Conservation (phyloP, 2,888 invertebrate genomes). For the Entomobrya multifasciata region DNA sequence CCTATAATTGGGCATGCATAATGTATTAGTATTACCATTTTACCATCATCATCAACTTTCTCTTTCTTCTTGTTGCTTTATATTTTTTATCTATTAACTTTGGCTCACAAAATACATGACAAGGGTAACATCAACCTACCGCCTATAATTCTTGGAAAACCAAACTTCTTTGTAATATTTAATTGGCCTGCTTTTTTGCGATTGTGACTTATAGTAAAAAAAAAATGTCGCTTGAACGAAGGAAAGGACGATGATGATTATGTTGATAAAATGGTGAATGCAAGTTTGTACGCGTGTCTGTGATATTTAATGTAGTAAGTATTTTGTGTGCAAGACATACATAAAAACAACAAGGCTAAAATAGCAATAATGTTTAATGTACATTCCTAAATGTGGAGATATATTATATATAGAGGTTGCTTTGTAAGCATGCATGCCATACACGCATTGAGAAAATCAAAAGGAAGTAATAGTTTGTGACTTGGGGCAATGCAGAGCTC, state of each 20-base stretch:
- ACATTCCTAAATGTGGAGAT: not conserved
- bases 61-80: constrained; percentile 15
- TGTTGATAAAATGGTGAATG: constrained; percentile 7
- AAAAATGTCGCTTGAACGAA: not conserved
- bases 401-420: too few species aligned
- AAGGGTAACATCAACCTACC: not conserved
- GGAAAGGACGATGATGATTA: constrained; percentile 4
- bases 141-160: too few species aligned
- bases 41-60: constrained; percentile 23
- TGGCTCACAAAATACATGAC: not conserved
- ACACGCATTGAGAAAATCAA: constrained; percentile 47
- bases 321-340: not conserved
- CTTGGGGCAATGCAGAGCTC: constrained; percentile 56
- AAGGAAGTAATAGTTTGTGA: constrained; percentile 64
- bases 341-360: not conserved
- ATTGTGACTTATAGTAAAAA: not conserved
- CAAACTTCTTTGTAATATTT: not conserved
- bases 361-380: not conserved
- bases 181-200: constrained; percentile 14
- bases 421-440: not conserved
- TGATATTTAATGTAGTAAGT: not conserved
- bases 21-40: constrained; percentile 15
- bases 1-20: constrained; percentile 20
- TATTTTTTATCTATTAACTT: constrained; percentile 17
- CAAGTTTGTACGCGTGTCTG: not conserved